Evolutionary conservation across 2,797 vertebrate species (phyloP).

Genomic region (Myripristis jacobus): DNA sequence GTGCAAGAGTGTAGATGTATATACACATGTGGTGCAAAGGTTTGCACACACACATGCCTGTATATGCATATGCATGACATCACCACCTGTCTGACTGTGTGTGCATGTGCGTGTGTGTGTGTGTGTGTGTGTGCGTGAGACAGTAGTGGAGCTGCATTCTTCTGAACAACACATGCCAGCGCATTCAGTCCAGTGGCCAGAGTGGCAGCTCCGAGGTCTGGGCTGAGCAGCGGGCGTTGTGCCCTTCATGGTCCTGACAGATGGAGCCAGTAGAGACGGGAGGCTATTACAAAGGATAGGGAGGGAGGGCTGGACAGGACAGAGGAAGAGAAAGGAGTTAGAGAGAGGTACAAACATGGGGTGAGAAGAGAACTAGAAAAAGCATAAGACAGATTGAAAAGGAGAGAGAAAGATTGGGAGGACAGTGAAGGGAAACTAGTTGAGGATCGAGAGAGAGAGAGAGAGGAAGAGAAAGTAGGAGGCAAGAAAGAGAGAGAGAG

Average conservation of each 20-base stretch:
- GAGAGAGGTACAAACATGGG: conserved; percentile 22
- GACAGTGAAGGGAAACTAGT: conserved; percentile 42
- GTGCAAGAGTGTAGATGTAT: background rate
- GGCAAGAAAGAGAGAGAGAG: too few species aligned
- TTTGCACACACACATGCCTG: conserved; percentile 26
- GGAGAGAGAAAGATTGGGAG: conserved; percentile 34
- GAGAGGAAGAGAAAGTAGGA: too few species aligned
- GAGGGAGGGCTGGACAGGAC: conserved; percentile 18
- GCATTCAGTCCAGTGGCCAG: conserved; percentile 71
- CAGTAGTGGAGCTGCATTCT: conserved; percentile 23
- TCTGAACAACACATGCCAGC: conserved; percentile 65
- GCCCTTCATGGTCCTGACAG: conserved; percentile 75
- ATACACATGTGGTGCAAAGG: background rate
- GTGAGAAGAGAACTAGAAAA: conserved; percentile 34
- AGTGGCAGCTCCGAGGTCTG: conserved; percentile 67
- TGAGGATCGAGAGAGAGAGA: conserved; percentile 33
- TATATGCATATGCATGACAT: conserved; percentile 58
- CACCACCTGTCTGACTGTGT: conserved; percentile 53
- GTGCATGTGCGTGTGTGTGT: conserved; percentile 15
- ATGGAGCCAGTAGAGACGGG: conserved; percentile 69
- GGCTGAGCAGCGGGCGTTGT: conserved; percentile 66
- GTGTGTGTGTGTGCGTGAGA: conserved; percentile 16
- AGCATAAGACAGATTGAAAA: conserved; percentile 28
- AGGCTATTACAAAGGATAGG: conserved; percentile 59
- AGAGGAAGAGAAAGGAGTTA: conserved; percentile 44